Percentiles rank a stretch among this genome's conserved stretches.
Evolutionary conservation across 2,797 vertebrate species (phyloP).

Genomic region (Garrulus glandarius): DNA sequence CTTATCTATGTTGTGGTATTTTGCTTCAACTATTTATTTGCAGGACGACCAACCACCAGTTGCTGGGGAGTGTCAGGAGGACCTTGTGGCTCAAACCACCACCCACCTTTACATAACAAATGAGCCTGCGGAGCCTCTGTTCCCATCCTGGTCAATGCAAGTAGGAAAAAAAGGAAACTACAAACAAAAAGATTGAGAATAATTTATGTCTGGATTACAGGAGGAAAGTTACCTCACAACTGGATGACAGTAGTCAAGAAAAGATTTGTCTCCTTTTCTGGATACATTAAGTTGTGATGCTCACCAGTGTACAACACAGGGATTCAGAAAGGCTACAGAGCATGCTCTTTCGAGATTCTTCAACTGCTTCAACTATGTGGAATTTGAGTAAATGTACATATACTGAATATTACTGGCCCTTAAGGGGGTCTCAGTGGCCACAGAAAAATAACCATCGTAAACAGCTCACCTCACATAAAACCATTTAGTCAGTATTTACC

Average conservation of each 20-base stretch:
- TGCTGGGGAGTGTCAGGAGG: not conserved
- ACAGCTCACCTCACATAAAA: not conserved
- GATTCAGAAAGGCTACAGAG: not conserved
- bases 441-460: not conserved
- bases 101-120: not conserved
- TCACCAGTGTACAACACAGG: not conserved
- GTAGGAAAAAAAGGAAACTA: not conserved
- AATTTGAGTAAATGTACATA: not conserved
- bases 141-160: not conserved
- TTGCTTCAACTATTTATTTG: not conserved
- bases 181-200: not conserved
- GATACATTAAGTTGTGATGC: not conserved
- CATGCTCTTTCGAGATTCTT: accelerated
- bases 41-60: not conserved
- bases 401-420: not conserved
- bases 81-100: not conserved
- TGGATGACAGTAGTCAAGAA: not conserved
- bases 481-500: not conserved
- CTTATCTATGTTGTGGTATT: accelerated
- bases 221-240: not conserved
- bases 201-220: not conserved
- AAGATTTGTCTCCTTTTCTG: not conserved
- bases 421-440: not conserved
- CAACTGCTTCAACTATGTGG: accelerated
- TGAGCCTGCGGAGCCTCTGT: not conserved